Percentiles rank a stretch among this genome's conserved stretches.
Evolutionary conservation across 2,888 invertebrate species (phyloP).

Genomic region (Ferrisia virgata): DNA sequence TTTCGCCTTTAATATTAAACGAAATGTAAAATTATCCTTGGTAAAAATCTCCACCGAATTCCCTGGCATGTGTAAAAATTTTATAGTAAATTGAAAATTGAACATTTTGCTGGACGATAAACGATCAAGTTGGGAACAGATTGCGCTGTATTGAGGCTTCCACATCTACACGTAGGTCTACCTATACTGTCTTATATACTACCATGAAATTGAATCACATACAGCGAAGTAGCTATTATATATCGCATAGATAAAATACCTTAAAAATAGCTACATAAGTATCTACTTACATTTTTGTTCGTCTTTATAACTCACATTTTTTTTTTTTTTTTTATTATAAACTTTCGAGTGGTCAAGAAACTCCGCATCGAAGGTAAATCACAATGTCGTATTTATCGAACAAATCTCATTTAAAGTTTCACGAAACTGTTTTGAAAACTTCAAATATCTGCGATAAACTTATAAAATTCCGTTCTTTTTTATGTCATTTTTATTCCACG

Average conservation of each 20-base stretch:
- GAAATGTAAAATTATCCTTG: neutral
- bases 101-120: neutral
- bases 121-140: neutral
- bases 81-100: neutral
- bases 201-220: no score
- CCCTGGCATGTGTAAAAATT: neutral
- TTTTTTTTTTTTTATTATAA: neutral
- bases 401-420: neutral
- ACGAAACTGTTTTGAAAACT: neutral
- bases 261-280: no score
- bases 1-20: neutral
- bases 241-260: no score
- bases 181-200: no score
- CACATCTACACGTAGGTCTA: no score
- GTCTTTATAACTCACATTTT: neutral
- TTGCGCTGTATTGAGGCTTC: no score
- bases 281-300: neutral
- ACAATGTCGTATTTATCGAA: neutral
- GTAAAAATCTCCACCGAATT: neutral
- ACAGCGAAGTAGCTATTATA: no score
- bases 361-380: neutral
- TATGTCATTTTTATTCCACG: neutral
- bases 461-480: neutral
- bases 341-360: neutral
- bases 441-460: neutral